These are phyloP conservation scores for Drosophila nr. perissopoda DNA, from an alignment of 2,888 invertebrate genomes.

Conservation along the genomic window DNA sequence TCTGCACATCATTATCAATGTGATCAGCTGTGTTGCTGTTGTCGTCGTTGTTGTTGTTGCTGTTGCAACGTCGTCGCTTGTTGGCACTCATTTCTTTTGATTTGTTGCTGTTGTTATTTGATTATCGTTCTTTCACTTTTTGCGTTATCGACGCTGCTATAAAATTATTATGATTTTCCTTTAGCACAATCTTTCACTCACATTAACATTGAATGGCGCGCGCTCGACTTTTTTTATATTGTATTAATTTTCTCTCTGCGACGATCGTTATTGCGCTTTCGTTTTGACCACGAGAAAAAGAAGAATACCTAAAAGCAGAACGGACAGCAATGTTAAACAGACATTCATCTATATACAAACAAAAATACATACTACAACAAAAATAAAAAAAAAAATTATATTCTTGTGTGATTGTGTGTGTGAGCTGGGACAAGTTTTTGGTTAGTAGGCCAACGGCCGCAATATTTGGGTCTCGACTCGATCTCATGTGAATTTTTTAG, in stretches of 20 bases:
- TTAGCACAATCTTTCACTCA: slow-evolving; percentile 32
- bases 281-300: slow-evolving; percentile 60
- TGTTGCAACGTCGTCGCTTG: slow-evolving; percentile 38
- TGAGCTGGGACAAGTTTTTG: slow-evolving; percentile 51
- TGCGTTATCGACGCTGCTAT: slow-evolving; percentile 21
- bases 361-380: slow-evolving; percentile 8
- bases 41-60: slow-evolving; percentile 15
- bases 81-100: slow-evolving; percentile 44
- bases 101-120: slow-evolving; percentile 16
- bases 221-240: slow-evolving; percentile 1
- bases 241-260: slow-evolving; percentile 14
- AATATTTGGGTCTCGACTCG: slow-evolving; percentile 24
- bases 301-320: slow-evolving; percentile 57
- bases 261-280: slow-evolving; percentile 55
- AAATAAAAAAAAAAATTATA: neutral
- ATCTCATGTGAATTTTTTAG: slow-evolving; percentile 33
- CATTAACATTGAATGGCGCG: slow-evolving; percentile 24
- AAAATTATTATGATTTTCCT: slow-evolving; percentile 11
- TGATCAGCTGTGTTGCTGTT: slow-evolving; percentile 32
- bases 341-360: slow-evolving; percentile 42
- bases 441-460: slow-evolving; percentile 66
- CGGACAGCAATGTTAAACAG: slow-evolving; percentile 43
- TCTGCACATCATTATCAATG: slow-evolving; percentile 13
- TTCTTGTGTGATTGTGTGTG: slow-evolving; percentile 15
- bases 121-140: slow-evolving; percentile 43